Evolutionary conservation across 2,113 vertebrate genomes (phyloP).

Genomic region (Chamaea fasciata): DNA sequence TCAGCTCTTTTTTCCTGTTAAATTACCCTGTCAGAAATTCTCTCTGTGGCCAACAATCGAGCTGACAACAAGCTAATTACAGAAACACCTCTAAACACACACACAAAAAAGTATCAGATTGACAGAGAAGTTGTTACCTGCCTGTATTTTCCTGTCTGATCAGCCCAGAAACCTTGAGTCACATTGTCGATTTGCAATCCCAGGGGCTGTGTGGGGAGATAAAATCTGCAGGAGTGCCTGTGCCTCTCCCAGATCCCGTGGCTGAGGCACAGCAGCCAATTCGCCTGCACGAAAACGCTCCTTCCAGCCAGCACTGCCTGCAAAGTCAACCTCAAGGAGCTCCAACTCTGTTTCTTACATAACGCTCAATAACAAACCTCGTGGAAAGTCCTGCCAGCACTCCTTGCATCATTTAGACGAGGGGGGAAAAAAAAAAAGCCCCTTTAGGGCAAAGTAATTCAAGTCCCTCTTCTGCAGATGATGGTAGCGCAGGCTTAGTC

Average conservation of each 20-base stretch:
- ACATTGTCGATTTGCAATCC: neutral
- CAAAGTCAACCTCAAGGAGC: conserved; percentile 39
- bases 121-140: neutral
- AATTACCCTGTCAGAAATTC: neutral
- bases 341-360: neutral
- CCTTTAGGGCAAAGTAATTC: neutral
- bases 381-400: neutral
- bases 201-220: neutral
- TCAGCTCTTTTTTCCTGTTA: neutral
- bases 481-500: neutral
- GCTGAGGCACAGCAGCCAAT: neutral
- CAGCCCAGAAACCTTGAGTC: neutral
- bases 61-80: neutral
- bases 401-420: neutral
- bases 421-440: neutral
- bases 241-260: neutral
- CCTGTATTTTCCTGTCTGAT: neutral
- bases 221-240: neutral
- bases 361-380: neutral
- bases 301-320: conserved; percentile 15
- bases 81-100: neutral
- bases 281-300: neutral
- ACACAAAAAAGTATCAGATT: too few species aligned
- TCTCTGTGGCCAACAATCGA: neutral
- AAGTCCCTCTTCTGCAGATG: neutral